Base-by-base conservation (phyloP, 1,140 invertebrate species). In the Drosophila nigromelanica region DNA sequence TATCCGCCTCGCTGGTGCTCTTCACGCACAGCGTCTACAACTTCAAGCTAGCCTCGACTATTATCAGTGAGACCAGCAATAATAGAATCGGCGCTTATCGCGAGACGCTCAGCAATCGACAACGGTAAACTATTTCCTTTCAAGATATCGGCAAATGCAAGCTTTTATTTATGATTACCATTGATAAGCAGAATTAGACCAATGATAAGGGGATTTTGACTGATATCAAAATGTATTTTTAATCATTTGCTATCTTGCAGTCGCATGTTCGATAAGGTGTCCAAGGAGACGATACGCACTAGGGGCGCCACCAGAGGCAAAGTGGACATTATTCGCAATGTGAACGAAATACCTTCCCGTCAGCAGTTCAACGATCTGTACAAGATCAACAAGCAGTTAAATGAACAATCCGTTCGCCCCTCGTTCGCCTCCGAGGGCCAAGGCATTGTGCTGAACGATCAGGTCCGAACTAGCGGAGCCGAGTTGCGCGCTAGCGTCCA, bases 301-400 rank as follows among this genome's bases (percentile, higher is more conserved):
- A 58, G 43, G 0, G 90, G 90, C n/a, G 52, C 30, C 0, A 68
- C 47, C 0, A 48, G 14, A 8, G 86, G 80, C n/a, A 90, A 79
- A 42, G 48, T 83, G 37, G 87, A 90, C 52, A 76, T 91, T 10
- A 91, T 91, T 55, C 89, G 90, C 5, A 73, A 63, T 21, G 75
- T 79, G 4, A 91, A 91, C 51, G 82, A 91, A n/a, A 76, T 91
- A 43, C 89, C 86, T 5, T 76, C 80, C 10, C 64, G 66, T 1
- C 80, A 91, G 55, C 70, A 89, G 40, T 78, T 91, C 14, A 91
- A 90, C 47, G 90, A 91, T 74, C 52, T 91, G 0, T 90, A 69
- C 35, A 91, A 78, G 72, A 90, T 87, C 35, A 91, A 91, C 27
- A 75, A 56, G 43, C 39, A 87, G 11, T n/a, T 90, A 27, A 91